These are phyloP conservation scores for Labeo rohita DNA, from an alignment of 2,113 vertebrate genomes.

Conservation along the genomic window DNA sequence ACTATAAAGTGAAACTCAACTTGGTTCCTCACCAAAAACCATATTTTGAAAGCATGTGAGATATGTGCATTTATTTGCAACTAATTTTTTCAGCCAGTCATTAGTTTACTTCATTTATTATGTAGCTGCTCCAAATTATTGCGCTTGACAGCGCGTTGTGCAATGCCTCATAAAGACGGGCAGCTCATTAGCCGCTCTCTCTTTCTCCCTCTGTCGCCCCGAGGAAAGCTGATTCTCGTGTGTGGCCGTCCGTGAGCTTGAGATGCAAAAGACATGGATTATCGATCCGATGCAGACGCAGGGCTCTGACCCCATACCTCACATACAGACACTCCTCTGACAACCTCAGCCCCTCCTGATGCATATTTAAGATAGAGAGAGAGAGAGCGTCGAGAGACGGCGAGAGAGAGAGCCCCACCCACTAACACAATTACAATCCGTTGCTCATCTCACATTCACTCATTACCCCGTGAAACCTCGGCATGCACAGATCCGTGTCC, in stretches of 20 bases:
- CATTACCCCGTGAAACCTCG: conserved; percentile 23
- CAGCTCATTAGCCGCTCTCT: conserved; percentile 30
- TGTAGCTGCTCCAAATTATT: conserved; percentile 20
- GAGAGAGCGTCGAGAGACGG: background rate
- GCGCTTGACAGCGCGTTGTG: conserved; percentile 22
- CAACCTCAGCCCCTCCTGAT: conserved; percentile 36
- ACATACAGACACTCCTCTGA: conserved; percentile 22
- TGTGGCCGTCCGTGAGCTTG: background rate
- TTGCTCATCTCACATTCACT: conserved; percentile 44
- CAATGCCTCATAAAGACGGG: conserved; percentile 14
- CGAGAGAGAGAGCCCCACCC: conserved; percentile 48
- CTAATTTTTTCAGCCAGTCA: background rate
- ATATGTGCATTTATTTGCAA: background rate
- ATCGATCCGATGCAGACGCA: conserved; percentile 31
- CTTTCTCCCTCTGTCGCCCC: background rate
- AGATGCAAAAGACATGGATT: conserved; percentile 35
- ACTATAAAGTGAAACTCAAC: background rate
- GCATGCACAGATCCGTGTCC: conserved; percentile 31
- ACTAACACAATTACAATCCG: conserved; percentile 49
- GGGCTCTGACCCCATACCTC: conserved; percentile 27
- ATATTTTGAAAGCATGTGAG: background rate
- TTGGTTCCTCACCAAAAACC: background rate
- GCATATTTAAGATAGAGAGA: conserved; percentile 47
- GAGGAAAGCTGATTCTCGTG: background rate
- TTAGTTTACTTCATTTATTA: background rate